phyloP scores from a whole-genome alignment of 1,140 invertebrate genomes.

The Uloborus diversus region DNA sequence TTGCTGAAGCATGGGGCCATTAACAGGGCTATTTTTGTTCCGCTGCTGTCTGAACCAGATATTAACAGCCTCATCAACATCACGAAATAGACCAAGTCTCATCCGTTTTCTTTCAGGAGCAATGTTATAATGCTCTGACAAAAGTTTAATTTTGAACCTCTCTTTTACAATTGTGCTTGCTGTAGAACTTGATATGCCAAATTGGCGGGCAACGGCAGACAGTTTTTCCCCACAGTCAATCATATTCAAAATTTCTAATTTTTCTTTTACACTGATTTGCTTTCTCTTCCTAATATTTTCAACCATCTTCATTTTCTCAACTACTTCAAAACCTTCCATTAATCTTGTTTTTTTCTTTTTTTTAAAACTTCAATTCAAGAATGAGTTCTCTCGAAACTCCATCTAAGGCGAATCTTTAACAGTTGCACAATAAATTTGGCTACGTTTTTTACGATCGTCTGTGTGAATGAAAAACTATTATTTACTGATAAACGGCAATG shows the following conservation, averaged over 20 bases:
- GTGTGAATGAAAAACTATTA: no score
- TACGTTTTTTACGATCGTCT: no score
- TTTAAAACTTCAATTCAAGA: no score
- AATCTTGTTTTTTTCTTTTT: not conserved
- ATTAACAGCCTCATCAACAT: slow-evolving; percentile 7
- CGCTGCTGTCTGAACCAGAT: slow-evolving; percentile 10
- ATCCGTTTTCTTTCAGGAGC: not conserved
- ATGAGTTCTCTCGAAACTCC: no score
- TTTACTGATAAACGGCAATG: no score
- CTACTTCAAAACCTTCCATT: not conserved
- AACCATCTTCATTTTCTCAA: not conserved
- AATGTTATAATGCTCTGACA: not conserved
- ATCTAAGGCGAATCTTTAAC: no score
- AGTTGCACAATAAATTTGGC: no score
- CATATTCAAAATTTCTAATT: not conserved
- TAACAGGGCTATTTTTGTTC: slow-evolving; percentile 42
- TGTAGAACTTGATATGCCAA: not conserved
- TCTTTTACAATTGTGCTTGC: slow-evolving; percentile 2
- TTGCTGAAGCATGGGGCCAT: slow-evolving; percentile 58
- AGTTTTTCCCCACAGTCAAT: not conserved
- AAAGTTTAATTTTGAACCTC: not conserved
- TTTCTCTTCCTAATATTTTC: not conserved
- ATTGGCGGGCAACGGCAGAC: slow-evolving; percentile 6
- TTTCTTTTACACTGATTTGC: not conserved
- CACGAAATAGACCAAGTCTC: not conserved